Evolutionary conservation across 1,140 invertebrate genomes (phyloP), one percentile per base, ranked within the genome.

Genomic region (Solenopsis fugax): DNA sequence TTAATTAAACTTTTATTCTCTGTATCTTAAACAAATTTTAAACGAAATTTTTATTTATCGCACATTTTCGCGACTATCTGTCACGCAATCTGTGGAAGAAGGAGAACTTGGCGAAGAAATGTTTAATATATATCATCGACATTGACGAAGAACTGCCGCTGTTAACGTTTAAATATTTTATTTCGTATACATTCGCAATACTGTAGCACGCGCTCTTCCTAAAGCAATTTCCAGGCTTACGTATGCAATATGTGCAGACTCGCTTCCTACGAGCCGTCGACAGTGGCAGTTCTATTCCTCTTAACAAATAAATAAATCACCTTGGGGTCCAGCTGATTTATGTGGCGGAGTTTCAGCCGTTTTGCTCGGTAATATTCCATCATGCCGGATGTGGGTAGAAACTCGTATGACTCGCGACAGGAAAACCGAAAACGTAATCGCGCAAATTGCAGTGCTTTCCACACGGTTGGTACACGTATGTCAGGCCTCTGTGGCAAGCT

Each of bases 251-350:
- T 71, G 72, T 21, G 41, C 82, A 34, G 52, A 60, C 85, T 45
- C 52, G 52, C 64, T 58, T 58, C 67, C 29, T 82, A 60, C 67
- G 64, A 62, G 21, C 50, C 60, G 60, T 69, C 62, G 54, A 78
- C 60, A 72, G 81, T 78, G 75, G 60, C 82, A 78, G 64, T 76
- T 75, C 37, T 81, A 56, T 72, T 58, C 62, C 73, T 91, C 88
- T 91, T 91, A 90, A 85, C 87, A 87, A 88, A 90, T 90, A 88
- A 88, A 90, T 90, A 91, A 90, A 90, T 90, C 87, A 90, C 81
- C 71, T 48, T 69, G 67, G 37, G 54, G 75, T 77, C 58, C 72
- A 29, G 62, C 62, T 90, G 88, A 88, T 86, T 90, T 88, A 89
- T 85, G 48, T 24, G 60, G 24, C 56, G 29, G 76, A 88, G 77